phyloP scores from a whole-genome alignment of 2,113 vertebrate genomes.

The Trichechus manatus region DNA sequence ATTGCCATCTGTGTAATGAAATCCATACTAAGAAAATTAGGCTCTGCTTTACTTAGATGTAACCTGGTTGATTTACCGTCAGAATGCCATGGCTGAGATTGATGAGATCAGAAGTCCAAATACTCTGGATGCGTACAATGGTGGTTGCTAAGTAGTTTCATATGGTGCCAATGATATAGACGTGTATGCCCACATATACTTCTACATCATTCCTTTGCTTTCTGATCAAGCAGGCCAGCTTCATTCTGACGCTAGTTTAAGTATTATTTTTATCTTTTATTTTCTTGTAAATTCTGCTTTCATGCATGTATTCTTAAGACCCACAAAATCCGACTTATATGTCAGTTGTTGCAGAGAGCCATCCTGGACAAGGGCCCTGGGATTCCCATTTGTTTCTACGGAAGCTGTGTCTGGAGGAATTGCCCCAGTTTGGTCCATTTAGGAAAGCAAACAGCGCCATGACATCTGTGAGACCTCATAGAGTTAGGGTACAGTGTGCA shows the following conservation, averaged over 20 bases:
- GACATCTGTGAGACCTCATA: background rate
- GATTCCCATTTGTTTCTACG: slow-evolving; percentile 82
- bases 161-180: background rate
- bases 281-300: background rate
- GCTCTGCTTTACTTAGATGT: slow-evolving; percentile 64
- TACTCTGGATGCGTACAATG: background rate
- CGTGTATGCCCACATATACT: background rate
- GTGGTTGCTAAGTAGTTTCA: background rate
- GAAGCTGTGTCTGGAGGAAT: slow-evolving; percentile 74
- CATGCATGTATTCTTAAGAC: background rate
- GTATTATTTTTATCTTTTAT: background rate
- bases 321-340: slow-evolving; percentile 18
- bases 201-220: background rate
- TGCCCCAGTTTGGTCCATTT: background rate
- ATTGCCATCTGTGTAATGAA: slow-evolving; percentile 64
- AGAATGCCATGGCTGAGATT: background rate
- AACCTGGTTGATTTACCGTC: slow-evolving; percentile 18
- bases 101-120: rapidly evolving
- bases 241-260: slow-evolving; percentile 9
- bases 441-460: background rate
- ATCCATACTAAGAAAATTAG: slow-evolving; percentile 48
- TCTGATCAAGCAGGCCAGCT: background rate
- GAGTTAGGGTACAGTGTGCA: rapidly evolving
- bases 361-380: slow-evolving; percentile 68
- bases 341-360: slow-evolving; percentile 70